These are phyloP conservation scores for Neotoma lepida DNA, from an alignment of 2,113 vertebrate genomes.

Conservation along the genomic window DNA sequence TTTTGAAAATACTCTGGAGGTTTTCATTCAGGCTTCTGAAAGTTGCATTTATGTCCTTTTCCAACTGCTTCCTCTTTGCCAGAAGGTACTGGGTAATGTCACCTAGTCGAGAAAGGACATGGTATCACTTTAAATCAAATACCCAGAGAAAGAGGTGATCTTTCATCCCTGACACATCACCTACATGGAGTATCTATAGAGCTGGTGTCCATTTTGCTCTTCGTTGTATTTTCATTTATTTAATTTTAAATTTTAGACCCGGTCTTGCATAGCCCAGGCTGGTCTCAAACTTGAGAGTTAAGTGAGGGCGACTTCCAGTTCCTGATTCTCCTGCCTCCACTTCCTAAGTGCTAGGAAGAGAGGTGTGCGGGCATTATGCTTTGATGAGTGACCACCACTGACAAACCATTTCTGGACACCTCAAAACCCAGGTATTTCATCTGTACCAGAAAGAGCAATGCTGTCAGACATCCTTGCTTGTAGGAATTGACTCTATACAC, in stretches of 20 bases:
- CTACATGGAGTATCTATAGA: too few species aligned
- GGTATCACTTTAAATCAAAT: too few species aligned
- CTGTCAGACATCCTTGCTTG: neutral
- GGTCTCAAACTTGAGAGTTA: neutral
- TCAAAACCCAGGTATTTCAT: neutral
- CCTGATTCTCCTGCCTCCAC: neutral
- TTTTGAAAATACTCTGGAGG: neutral
- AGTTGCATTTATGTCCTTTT: neutral
- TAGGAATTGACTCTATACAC: neutral
- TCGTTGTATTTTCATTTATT: neutral
- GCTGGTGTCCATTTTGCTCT: neutral
- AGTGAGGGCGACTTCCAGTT: neutral
- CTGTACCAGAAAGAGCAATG: too few species aligned
- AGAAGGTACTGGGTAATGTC: too few species aligned
- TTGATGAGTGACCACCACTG: too few species aligned
- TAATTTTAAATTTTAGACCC: neutral
- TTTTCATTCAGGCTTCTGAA: neutral
- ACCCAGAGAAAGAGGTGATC: too few species aligned
- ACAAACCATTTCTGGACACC: neutral
- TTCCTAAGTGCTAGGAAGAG: neutral
- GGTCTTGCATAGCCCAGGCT: neutral
- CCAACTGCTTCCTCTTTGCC: neutral
- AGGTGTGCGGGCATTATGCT: neutral
- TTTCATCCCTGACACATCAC: too few species aligned
- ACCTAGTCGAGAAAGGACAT: too few species aligned